These are phyloP conservation scores for Spilarctia lutea DNA, from an alignment of 2,888 invertebrate species.

Conservation along the genomic window DNA sequence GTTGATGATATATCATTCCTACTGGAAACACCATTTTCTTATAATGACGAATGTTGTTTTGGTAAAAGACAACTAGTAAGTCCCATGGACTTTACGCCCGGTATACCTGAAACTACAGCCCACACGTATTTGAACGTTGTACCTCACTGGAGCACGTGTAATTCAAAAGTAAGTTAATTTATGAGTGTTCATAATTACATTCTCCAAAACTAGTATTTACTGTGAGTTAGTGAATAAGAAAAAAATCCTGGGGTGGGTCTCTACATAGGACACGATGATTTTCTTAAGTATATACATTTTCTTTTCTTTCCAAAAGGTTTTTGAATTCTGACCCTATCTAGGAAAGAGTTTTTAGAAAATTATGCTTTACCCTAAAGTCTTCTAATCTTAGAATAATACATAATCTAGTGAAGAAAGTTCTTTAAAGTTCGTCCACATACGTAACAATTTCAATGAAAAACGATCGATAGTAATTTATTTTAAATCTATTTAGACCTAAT, in stretches of 20 bases:
- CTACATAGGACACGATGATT: too few species aligned
- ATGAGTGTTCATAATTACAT: not conserved
- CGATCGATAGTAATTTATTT: not conserved
- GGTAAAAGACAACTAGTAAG: conserved; percentile 64
- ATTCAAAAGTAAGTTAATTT: conserved; percentile 49
- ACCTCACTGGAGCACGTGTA: conserved; percentile 72
- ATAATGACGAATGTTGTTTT: conserved; percentile 61
- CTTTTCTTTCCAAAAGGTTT: not conserved
- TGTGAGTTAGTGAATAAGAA: not conserved
- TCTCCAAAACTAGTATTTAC: not conserved
- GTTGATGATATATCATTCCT: conserved; percentile 37
- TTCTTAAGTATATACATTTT: too few species aligned
- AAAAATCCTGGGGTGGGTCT: not conserved
- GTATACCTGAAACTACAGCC: conserved; percentile 59
- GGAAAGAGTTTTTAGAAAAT: too few species aligned
- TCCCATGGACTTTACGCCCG: conserved; percentile 61
- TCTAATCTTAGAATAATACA: not conserved
- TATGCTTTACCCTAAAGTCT: too few species aligned
- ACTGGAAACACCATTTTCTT: conserved; percentile 43
- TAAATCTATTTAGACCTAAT: not conserved
- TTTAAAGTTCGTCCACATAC: not conserved
- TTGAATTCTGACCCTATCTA: too few species aligned
- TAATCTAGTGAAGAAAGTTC: not conserved
- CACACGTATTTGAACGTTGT: conserved; percentile 64
- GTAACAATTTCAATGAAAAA: not conserved